Evolutionary conservation across 2,113 vertebrate species (phyloP), one percentile per base, ranked within the genome.

Genomic region (Heterotis niloticus): DNA sequence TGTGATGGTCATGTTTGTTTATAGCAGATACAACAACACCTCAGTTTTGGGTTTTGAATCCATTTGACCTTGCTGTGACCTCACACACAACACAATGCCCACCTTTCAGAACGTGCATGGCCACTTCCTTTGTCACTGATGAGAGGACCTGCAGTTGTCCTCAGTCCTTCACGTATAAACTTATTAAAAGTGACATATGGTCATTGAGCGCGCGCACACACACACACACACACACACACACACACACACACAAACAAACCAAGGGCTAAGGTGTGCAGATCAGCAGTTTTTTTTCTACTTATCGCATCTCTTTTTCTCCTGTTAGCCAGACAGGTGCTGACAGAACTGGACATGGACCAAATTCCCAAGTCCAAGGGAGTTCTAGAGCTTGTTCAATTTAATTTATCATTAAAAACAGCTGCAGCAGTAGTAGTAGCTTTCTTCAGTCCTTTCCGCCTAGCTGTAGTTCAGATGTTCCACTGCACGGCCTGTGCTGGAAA

Each of bases 381-480:
- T 62, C 59, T 44, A 44, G 34, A 4, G 20, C 59, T 17, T 17
- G 20, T 20, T 20, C 59, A 11, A 44, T 17, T 62, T 62, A 4
- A 62, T 20, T 62, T 62, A 4, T 11, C 14, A 62, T 65, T 24
- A 23, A 24, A 65, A 5, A 65, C 64, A 17, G 13, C n/a, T n/a
- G n/a, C 59, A 62, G 59, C 59, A 62, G 34, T 44, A 44, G 34
- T 44, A 44, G 34, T 44, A 44, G 34, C 34, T 44, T 44, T 44
- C 34, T 7, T 4, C 34, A 44, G 34, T 44, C 34, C 34, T 44
- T 4, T 44, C 34, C 7, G 34, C 2, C 7, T 44, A 44, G 34
- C 34, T 83, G 67, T 70, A 28, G 82, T 44, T 86, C 83, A 88
- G 88, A 84, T 83, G 71, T 86, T 73, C 79, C 80, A 83, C 78